These are phyloP conservation scores for Brenthis ino DNA, from an alignment of 2,888 invertebrate genomes.

Conservation along the genomic window DNA sequence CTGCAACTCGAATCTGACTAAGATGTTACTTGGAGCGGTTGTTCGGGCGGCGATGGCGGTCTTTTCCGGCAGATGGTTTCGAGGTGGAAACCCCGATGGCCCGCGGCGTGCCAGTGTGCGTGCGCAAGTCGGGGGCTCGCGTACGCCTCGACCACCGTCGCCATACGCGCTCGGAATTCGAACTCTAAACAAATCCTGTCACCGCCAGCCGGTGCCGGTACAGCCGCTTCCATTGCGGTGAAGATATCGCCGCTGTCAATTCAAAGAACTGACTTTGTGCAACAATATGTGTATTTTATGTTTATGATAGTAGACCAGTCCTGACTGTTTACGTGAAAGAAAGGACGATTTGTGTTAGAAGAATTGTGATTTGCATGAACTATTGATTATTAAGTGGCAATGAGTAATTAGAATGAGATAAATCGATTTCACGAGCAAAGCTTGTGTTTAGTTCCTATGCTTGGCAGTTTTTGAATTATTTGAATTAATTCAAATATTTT, in stretches of 20 bases:
- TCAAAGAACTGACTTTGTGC: constrained; percentile 54
- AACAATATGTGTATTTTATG: constrained; percentile 51
- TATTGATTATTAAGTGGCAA: constrained; percentile 53
- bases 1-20: constrained; percentile 87
- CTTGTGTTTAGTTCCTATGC: constrained; percentile 80
- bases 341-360: constrained; percentile 39
- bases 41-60: constrained; percentile 84
- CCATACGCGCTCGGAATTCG: constrained; percentile 79
- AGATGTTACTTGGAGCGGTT: constrained; percentile 88
- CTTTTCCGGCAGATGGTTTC: constrained; percentile 71
- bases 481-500: constrained; percentile 21
- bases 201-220: constrained; percentile 37
- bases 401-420: constrained; percentile 56
- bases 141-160: constrained; percentile 75
- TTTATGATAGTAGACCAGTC: constrained; percentile 49
- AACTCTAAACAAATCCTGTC: constrained; percentile 58
- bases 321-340: constrained; percentile 49
- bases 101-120: constrained; percentile 51
- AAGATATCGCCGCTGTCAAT: constrained; percentile 55
- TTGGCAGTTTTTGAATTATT: constrained; percentile 39
- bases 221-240: constrained; percentile 39
- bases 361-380: constrained; percentile 50
- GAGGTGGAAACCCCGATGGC: constrained; percentile 63
- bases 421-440: constrained; percentile 68
- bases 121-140: constrained; percentile 56